Conservation (phyloP, 2,113 vertebrate genomes). For the Macrotis lagotis region DNA sequence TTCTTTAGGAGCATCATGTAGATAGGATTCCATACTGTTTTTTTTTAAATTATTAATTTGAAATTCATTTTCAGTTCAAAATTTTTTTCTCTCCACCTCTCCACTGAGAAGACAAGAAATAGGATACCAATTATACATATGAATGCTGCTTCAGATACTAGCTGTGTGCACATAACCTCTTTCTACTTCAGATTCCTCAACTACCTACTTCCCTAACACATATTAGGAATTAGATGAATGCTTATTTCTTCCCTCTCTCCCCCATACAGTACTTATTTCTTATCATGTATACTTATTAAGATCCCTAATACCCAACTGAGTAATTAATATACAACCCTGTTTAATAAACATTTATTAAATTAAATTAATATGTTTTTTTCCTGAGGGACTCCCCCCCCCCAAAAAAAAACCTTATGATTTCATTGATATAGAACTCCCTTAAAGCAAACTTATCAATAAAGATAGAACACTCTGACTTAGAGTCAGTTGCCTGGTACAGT, state of each 20-base stretch:
- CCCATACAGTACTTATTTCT: neutral
- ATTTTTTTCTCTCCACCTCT: too few species aligned
- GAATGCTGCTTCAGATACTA: neutral
- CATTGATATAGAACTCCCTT: neutral
- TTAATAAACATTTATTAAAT: neutral
- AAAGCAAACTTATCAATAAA: neutral
- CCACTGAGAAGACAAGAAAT: neutral
- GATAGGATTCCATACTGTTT: neutral
- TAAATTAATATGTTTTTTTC: neutral
- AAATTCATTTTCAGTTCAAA: neutral
- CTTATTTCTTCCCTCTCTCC: neutral
- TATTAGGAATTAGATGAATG: neutral
- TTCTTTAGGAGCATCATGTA: neutral
- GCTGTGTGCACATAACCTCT: neutral
- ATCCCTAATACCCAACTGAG: neutral
- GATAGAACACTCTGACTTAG: neutral
- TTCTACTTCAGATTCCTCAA: neutral
- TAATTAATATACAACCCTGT: neutral
- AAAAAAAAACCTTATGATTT: neutral
- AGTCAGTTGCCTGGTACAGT: neutral
- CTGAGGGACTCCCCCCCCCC: neutral
- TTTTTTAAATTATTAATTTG: neutral
- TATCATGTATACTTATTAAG: neutral
- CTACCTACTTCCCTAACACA: neutral
- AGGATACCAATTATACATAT: neutral